Evolutionary conservation across 2,113 vertebrate species (phyloP).

Genomic region (Peucedramus taeniatus): DNA sequence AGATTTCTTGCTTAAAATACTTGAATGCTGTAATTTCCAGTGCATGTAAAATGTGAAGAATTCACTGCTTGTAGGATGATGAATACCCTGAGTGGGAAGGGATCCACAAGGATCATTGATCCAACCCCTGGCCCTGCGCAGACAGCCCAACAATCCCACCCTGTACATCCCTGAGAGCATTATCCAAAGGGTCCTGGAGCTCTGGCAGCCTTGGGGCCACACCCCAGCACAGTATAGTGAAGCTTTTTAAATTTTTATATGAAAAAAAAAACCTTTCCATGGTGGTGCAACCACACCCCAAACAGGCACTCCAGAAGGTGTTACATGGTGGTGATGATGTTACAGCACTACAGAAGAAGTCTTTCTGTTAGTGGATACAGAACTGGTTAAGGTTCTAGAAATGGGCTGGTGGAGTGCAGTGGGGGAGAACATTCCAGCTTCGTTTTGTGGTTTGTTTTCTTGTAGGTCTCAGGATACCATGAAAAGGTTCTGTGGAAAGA

Average conservation of each 20-base stretch:
- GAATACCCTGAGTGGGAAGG: neutral
- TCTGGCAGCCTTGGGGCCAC: neutral
- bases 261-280: neutral
- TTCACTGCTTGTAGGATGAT: neutral
- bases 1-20: neutral
- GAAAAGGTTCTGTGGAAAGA: neutral
- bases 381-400: neutral
- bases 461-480: neutral
- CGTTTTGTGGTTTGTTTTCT: neutral
- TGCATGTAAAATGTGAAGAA: neutral
- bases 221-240: no score
- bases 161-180: fast-evolving
- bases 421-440: neutral
- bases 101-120: no score
- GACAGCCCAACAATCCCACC: neutral
- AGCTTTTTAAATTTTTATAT: neutral
- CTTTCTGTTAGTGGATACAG: neutral
- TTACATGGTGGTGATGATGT: fast-evolving
- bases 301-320: neutral
- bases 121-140: neutral
- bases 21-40: neutral
- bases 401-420: neutral
- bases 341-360: neutral
- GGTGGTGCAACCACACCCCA: neutral
- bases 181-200: neutral